Evolutionary conservation across 2,797 vertebrate genomes (phyloP).

Genomic region (Falco cherrug): DNA sequence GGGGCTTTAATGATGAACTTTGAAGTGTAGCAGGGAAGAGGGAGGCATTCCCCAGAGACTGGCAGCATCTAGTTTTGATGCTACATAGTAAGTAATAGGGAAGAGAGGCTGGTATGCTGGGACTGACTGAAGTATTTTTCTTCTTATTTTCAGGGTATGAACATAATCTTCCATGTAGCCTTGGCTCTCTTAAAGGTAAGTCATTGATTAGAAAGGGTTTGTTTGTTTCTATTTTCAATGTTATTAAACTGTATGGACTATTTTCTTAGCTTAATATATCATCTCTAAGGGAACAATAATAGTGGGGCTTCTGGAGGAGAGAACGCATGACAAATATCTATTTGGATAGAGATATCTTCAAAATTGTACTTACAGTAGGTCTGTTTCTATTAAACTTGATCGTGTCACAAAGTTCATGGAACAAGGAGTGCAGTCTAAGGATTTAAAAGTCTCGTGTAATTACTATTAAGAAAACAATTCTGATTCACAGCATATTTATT

Average conservation of each 20-base stretch:
- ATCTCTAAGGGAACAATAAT: neutral
- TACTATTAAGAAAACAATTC: slow-evolving; percentile 25
- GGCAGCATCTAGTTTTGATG: neutral
- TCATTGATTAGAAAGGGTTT: neutral
- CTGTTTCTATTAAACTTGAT: slow-evolving; percentile 32
- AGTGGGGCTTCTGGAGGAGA: neutral
- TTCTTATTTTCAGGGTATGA: slow-evolving; percentile 85
- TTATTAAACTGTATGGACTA: neutral
- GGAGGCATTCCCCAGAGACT: neutral
- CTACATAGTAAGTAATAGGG: neutral
- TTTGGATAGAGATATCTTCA: neutral
- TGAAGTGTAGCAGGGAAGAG: neutral
- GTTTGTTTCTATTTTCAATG: neutral
- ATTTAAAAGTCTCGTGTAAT: neutral
- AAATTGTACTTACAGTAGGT: neutral
- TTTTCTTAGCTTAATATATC: neutral
- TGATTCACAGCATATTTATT: neutral
- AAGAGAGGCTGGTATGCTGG: neutral
- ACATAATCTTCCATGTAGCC: slow-evolving; percentile 97
- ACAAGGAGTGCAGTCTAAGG: neutral
- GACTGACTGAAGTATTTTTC: neutral
- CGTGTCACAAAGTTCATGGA: neutral
- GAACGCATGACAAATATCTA: neutral
- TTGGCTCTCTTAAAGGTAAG: slow-evolving; percentile 96
- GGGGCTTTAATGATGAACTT: neutral